phyloP scores from a whole-genome alignment of 2,888 invertebrate genomes.

The Cerceris rybyensis region DNA sequence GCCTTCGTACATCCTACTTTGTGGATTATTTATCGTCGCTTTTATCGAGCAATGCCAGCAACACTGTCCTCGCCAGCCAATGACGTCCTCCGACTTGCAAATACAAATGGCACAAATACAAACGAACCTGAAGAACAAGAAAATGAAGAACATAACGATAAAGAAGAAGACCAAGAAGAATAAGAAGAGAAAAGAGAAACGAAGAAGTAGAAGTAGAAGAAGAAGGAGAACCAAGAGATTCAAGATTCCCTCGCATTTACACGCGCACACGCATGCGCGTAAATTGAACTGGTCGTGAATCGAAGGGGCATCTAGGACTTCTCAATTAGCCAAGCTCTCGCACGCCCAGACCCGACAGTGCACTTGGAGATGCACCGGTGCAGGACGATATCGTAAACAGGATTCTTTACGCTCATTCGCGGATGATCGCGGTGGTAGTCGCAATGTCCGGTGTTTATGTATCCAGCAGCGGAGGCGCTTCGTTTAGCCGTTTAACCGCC shows the following conservation, averaged over 20 bases:
- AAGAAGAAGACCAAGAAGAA: too few species aligned
- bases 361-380: slow-evolving; percentile 37
- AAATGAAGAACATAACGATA: too few species aligned
- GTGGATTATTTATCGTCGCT: slow-evolving; percentile 53
- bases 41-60: slow-evolving; percentile 41
- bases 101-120: not conserved
- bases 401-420: slow-evolving; percentile 64
- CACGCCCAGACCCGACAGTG: slow-evolving; percentile 28
- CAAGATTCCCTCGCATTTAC: not conserved
- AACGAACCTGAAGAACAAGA: too few species aligned
- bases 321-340: slow-evolving; percentile 56
- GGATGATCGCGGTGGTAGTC: slow-evolving; percentile 46
- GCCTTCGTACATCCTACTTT: slow-evolving; percentile 12
- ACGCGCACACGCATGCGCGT: slow-evolving; percentile 15
- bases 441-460: slow-evolving; percentile 61
- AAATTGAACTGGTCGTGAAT: slow-evolving; percentile 49
- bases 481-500: slow-evolving; percentile 44
- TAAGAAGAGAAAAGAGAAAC: too few species aligned
- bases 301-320: slow-evolving; percentile 48
- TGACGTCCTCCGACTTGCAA: not conserved
- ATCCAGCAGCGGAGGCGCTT: slow-evolving; percentile 26
- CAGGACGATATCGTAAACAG: slow-evolving; percentile 63
- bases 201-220: not conserved
- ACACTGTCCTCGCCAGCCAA: slow-evolving; percentile 31
- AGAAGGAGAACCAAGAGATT: not conserved